Percentiles rank a stretch among this genome's conserved stretches.
These are phyloP conservation scores for Bubo bubo DNA, from an alignment of 2,113 vertebrate genomes.

Conservation along the genomic window DNA sequence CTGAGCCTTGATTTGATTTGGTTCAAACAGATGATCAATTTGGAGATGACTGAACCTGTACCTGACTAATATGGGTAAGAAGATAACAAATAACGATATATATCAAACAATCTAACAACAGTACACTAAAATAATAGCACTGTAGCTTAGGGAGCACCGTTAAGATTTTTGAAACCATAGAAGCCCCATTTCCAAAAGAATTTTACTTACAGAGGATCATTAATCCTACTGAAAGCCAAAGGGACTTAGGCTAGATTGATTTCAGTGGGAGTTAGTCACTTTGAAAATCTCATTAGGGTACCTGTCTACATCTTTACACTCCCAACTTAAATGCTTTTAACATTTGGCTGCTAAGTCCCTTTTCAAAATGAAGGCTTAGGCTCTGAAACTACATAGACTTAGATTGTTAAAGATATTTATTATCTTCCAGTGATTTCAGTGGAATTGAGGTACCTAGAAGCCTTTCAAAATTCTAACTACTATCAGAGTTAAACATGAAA, in stretches of 20 bases:
- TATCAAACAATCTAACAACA: not conserved
- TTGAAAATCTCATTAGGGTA: slow-evolving; percentile 54
- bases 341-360: not conserved
- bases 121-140: not conserved
- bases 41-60: not conserved
- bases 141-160: not conserved
- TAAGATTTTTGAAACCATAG: not conserved
- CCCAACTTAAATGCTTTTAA: not conserved
- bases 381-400: not conserved
- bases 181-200: not conserved
- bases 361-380: not conserved
- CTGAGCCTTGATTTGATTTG: not conserved
- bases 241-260: not conserved
- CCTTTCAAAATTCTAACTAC: not conserved
- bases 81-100: not conserved
- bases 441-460: not conserved
- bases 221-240: slow-evolving; percentile 22
- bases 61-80: not conserved
- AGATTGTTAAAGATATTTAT: slow-evolving; percentile 1
- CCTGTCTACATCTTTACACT: slow-evolving; percentile 23
- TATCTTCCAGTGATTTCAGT: not conserved
- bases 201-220: not conserved
- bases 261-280: slow-evolving; percentile 31
- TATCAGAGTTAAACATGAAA: not conserved
- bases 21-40: not conserved